These are phyloP conservation scores for Microplitis demolitor DNA, from an alignment of 1,140 invertebrate genomes.

Conservation along the genomic window DNA sequence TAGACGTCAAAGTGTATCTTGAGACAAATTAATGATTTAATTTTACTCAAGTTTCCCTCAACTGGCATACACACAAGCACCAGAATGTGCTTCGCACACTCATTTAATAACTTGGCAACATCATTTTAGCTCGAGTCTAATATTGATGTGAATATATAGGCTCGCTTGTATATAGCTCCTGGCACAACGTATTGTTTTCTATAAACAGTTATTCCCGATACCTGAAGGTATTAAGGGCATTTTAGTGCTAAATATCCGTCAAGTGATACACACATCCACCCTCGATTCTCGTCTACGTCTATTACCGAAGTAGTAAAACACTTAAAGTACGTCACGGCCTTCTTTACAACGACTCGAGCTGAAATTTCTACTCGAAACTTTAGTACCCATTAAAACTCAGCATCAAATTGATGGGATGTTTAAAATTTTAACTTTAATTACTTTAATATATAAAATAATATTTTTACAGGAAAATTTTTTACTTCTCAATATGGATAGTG, in stretches of 20 bases:
- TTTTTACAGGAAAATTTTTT: too few relatives aligned
- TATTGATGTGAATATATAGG: slow-evolving; percentile 2
- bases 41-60: not conserved
- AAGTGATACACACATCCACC: slow-evolving; percentile 12
- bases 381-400: too few relatives aligned
- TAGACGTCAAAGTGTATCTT: too few relatives aligned
- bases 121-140: not conserved
- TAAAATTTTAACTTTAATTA: too few relatives aligned
- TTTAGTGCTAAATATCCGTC: slow-evolving; percentile 21
- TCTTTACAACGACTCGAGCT: too few relatives aligned
- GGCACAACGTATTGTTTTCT: not conserved
- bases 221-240: slow-evolving; percentile 15
- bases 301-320: not conserved
- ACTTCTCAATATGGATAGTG: too few relatives aligned
- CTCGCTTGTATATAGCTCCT: too few relatives aligned
- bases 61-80: too few relatives aligned
- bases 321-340: too few relatives aligned
- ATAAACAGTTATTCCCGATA: not conserved
- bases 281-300: not conserved
- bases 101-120: not conserved
- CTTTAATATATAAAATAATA: too few relatives aligned
- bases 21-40: not conserved
- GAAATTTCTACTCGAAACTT: too few relatives aligned
- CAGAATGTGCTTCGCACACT: not conserved
- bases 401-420: too few relatives aligned